Evolutionary conservation across 2,113 vertebrate species (phyloP).

Genomic region (Carassius gibelio): DNA sequence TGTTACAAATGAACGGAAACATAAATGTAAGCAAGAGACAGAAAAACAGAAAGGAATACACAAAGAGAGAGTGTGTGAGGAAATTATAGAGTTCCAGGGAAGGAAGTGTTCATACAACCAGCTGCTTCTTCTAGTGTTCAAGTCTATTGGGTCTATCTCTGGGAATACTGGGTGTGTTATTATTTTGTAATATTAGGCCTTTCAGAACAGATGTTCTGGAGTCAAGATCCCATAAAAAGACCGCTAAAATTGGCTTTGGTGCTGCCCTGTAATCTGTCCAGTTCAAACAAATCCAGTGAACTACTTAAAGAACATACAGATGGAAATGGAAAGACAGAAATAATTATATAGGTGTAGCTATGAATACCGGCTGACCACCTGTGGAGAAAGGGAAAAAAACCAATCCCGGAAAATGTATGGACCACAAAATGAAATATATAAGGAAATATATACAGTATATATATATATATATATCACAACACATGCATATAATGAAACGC

Average conservation of each 20-base stretch:
- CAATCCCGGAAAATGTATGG: neutral
- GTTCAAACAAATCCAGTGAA: slow-evolving; percentile 52
- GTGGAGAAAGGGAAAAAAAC: neutral
- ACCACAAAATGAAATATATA: neutral
- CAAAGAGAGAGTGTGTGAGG: slow-evolving; percentile 4
- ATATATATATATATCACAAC: too few species aligned
- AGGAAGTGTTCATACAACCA: slow-evolving; percentile 38
- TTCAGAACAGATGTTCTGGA: slow-evolving; percentile 56
- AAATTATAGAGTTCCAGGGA: slow-evolving; percentile 50
- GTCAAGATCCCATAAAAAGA: slow-evolving; percentile 50
- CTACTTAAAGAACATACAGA: neutral
- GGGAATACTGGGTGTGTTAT: slow-evolving; percentile 53
- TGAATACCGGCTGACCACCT: slow-evolving; percentile 12
- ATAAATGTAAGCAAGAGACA: neutral
- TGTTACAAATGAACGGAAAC: slow-evolving; percentile 18
- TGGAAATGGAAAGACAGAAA: slow-evolving; percentile 36
- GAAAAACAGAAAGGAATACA: slow-evolving; percentile 14
- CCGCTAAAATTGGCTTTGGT: slow-evolving; percentile 36
- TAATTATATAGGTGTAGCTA: slow-evolving; percentile 13
- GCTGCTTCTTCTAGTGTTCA: slow-evolving; percentile 43
- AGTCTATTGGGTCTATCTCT: slow-evolving; percentile 37
- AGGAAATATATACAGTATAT: neutral
- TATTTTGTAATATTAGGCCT: slow-evolving; percentile 51
- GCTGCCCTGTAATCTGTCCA: slow-evolving; percentile 57
- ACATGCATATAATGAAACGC: too few species aligned